Evolutionary conservation across 1,140 invertebrate species (phyloP), one percentile per base, ranked within the genome.

Genomic region (Agrilus planipennis): DNA sequence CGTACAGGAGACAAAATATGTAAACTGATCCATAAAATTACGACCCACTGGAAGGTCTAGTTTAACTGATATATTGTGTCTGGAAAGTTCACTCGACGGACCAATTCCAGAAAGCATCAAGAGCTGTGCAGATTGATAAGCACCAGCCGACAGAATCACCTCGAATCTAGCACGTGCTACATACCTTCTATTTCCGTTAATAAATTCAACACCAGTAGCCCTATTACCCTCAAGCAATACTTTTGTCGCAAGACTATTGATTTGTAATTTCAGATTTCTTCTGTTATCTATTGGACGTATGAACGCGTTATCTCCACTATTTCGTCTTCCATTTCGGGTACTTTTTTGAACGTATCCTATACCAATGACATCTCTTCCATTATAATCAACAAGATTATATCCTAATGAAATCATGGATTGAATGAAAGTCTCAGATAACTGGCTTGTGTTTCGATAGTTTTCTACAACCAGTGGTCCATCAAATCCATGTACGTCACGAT

Each of bases 101-200:
- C 84, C 84, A 4, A 88, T 67, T 0, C 84, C 84, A 1, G 81
- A 84, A 0, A 85, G 65, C 75, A 85, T 81, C 18, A 89, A 58
- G 7, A 89, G 50, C 56, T 86, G 79, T 1, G 84, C 80, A 3
- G 81, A 79, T 53, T 79, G 80, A 22, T 86, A 73, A 1, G 81
- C 69, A 0, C 84, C 84, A 6, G 77, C 81, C 25, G 77, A 78
- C 4, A 79, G 42, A 18, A 79, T 76, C 0, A 79, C 70, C 59
- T 82, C 81, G 46, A 71, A 78, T n/a, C 57, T 61, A 1, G 72
- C 75, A 39, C 54, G 59, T 6, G 70, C 63, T 22, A 53, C 57
- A 34, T 65, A 68, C 9, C 45, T 40, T 11, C 50, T 54, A 3
- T 28, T 58, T 18, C 67, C 60, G 30, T 63, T 62, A 6, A 61